Evolutionary conservation across 1,140 invertebrate genomes (phyloP).

Genomic region (Monomorium pharaonis): DNA sequence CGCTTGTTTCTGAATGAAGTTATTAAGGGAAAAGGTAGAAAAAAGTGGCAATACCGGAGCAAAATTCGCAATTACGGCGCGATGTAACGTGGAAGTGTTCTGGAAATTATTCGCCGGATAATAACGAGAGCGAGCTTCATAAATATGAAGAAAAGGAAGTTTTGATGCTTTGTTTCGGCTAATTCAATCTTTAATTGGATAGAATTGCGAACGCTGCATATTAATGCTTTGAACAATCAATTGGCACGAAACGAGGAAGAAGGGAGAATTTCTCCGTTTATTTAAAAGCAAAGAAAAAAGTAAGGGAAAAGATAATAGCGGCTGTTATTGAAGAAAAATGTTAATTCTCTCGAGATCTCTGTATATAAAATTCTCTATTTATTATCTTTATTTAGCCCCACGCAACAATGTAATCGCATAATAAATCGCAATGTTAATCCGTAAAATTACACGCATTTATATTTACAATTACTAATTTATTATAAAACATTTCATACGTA

Average conservation of each 20-base stretch:
- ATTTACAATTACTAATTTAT: background rate
- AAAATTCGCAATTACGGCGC: constrained; percentile 42
- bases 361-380: background rate
- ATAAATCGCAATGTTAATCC: background rate
- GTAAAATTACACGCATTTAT: background rate
- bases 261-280: background rate
- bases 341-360: constrained; percentile 8
- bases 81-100: constrained; percentile 35
- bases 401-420: background rate
- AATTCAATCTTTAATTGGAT: constrained; percentile 51
- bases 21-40: constrained; percentile 10
- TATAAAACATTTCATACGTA: background rate
- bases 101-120: constrained; percentile 46
- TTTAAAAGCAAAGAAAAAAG: background rate
- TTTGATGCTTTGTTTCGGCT: constrained; percentile 27
- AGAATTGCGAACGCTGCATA: constrained; percentile 18
- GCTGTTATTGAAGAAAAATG: background rate
- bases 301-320: background rate
- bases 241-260: background rate
- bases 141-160: constrained; percentile 33
- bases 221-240: constrained; percentile 30
- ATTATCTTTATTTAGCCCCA: background rate
- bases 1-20: constrained; percentile 27
- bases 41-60: constrained; percentile 16
- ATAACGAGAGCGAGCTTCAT: constrained; percentile 34